Base-by-base conservation (phyloP, 2,797 vertebrate species). In the Leptatherina wallacei region DNA sequence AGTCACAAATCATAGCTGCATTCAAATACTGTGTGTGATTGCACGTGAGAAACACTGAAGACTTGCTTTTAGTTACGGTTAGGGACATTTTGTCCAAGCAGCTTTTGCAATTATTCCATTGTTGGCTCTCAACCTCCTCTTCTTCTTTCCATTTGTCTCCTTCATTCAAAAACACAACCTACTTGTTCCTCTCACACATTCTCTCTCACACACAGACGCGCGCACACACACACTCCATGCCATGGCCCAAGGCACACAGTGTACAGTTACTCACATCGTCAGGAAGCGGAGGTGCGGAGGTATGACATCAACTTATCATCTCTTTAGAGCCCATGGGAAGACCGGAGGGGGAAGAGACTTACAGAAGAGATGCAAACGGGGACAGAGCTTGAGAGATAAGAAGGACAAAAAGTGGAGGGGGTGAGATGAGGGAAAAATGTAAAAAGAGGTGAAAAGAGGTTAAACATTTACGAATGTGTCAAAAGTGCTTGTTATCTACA, bases 301-400 rank as follows among this genome's bases (percentile, higher is more conserved):
- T 83, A 94, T 94, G 92, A 94, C 93, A 94, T 94, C 92, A 93
- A 79, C 91, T 92, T 93, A 93, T 94, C 92, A 92, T 92, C 89
- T 92, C 79, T 80, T 89, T 71, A 73, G 68, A 78, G 77, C 87
- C 84, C 83, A 81, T 85, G 85, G 89, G 86, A 87, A 74, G 74
- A 69, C 81, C 24, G 57, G 68, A 71, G 77, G 76, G 71, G 54
- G 54, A 62, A 55, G 63, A 75, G 63, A 64, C 44, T 56, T 64
- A 68, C 16, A 58, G 55, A 29, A 55, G 24, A 20, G 30, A 77
- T 61, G 22, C 56, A 62, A 64, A 73, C 7, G 18, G 18, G 73
- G 16, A 60, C 10, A 62, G 8, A 60, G 24, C 1, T 5, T 20
- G 18, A 29, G 12, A 35, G 44, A 65, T 47, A 52, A 55, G 13